Conservation (phyloP, 1,140 invertebrate genomes). For the Pseudoatta argentina region DNA sequence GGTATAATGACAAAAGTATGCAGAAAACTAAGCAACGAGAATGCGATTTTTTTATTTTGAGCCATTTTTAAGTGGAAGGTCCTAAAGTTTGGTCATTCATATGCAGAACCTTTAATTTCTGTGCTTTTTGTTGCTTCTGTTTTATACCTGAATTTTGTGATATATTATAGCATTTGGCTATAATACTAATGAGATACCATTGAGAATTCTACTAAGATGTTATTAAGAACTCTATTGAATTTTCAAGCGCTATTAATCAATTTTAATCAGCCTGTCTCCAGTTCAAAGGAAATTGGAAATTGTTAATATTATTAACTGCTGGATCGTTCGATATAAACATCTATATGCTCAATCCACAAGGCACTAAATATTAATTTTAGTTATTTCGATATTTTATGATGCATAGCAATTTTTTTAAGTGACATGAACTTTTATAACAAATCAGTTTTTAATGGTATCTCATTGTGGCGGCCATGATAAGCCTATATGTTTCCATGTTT, state of each 20-base stretch:
- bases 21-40: not conserved
- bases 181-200: not conserved
- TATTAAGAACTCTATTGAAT: not conserved
- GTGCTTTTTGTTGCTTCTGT: not conserved
- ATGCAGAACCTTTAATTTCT: not conserved
- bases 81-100: not conserved
- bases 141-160: conserved; percentile 12
- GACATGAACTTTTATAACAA: not conserved
- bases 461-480: not conserved
- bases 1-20: conserved; percentile 1
- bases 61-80: not conserved
- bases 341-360: not conserved
- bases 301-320: not conserved
- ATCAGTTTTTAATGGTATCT: conserved; percentile 14
- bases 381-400: conserved; percentile 7
- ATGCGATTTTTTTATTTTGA: conserved; percentile 2
- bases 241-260: not conserved
- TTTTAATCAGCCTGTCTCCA: not conserved
- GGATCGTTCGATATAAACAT: conserved; percentile 1
- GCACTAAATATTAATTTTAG: conserved; percentile 12
- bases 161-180: not conserved
- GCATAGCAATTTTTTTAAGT: not conserved
- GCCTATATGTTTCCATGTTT: conserved; percentile 12
- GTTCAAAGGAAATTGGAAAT: not conserved
- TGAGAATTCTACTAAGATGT: not conserved